Base-by-base conservation (phyloP, 2,113 vertebrate genomes). In the Polyodon spathula region DNA sequence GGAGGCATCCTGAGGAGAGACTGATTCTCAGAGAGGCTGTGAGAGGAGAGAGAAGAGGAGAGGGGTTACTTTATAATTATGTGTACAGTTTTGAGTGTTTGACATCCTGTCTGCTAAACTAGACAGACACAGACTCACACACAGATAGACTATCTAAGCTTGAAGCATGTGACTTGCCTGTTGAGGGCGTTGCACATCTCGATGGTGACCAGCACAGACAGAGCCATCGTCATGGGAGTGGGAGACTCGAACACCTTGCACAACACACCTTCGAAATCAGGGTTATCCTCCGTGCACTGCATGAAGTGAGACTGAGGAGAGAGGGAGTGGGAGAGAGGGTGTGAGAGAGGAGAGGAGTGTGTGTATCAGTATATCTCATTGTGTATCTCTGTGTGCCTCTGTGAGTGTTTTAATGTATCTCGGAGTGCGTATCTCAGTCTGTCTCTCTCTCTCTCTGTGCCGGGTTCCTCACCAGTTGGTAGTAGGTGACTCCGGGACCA, bases 121-220 rank as follows among this genome's bases (percentile, higher is more conserved):
- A 55, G 40, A 57, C 59, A 60, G 44, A 55, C 40, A 57, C 37
- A 27, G 4, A 3, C 14, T 9, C 40, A 11, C 50, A 60, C 53
- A 16, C 15, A 64, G 54, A 39, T 44, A 48, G 56, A 42, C 14
- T 12, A 41, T 50, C 60, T n/a, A n/a, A n/a, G n/a, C n/a, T n/a
- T n/a, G n/a, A 65, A 41, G 4, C 15, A 40, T n/a, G 4, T n/a
- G 5, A 17, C 78, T 70, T 48, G 92, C 93, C 93, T 95, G 85
- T 97, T 97, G 37, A 95, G 90, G 38, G 93, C 93, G 3, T 97
- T 97, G 87, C 92, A 94, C 93, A 97, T 97, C 80, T 97, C 93
- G 0, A 97, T 97, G 80, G 93, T 97, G 69, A 97, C 93, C 68
- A 97, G 70, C 65, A 95, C 93, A 1, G 93, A 97, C 73, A 97